Conservation (phyloP, 1,140 invertebrate species). For the Atta colombica region DNA sequence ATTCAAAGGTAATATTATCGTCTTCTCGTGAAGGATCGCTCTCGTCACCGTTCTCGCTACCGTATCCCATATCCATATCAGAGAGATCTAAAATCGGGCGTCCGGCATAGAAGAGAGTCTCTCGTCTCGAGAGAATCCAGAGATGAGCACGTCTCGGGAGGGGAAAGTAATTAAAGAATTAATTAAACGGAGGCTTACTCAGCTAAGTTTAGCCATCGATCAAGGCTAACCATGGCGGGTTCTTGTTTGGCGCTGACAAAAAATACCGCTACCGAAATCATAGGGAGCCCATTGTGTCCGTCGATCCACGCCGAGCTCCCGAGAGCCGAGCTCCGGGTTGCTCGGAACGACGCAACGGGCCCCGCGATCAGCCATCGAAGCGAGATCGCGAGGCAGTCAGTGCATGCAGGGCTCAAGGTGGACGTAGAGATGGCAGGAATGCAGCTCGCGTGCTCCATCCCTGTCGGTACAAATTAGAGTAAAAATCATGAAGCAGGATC, state of each 20-base stretch:
- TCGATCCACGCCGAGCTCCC: slow-evolving; percentile 41
- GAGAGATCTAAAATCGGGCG: slow-evolving; percentile 69
- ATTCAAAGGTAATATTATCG: slow-evolving; percentile 41
- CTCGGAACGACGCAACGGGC: not conserved
- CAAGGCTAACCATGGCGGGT: slow-evolving; percentile 77
- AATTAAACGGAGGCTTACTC: slow-evolving; percentile 83
- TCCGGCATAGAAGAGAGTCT: slow-evolving; percentile 32
- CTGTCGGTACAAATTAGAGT: slow-evolving; percentile 86
- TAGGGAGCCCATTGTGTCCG: slow-evolving; percentile 76
- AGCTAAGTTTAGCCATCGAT: slow-evolving; percentile 81
- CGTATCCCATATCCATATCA: slow-evolving; percentile 71
- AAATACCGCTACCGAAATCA: slow-evolving; percentile 82
- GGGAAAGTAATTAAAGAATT: slow-evolving; percentile 83
- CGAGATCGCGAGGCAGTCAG: slow-evolving; percentile 11
- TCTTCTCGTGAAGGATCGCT: slow-evolving; percentile 25
- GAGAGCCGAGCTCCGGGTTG: not conserved
- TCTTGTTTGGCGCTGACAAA: slow-evolving; percentile 76
- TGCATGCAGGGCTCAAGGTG: slow-evolving; percentile 1
- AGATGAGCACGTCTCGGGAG: slow-evolving; percentile 41
- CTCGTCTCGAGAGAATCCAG: slow-evolving; percentile 8
- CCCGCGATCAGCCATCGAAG: slow-evolving; percentile 44
- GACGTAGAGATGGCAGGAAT: slow-evolving; percentile 75
- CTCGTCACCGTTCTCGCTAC: slow-evolving; percentile 59
- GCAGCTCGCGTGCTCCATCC: slow-evolving; percentile 81
- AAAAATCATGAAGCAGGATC: slow-evolving; percentile 84